Evolutionary conservation across 2,797 vertebrate genomes (phyloP).

Genomic region (Hydrocynus forskahlii): DNA sequence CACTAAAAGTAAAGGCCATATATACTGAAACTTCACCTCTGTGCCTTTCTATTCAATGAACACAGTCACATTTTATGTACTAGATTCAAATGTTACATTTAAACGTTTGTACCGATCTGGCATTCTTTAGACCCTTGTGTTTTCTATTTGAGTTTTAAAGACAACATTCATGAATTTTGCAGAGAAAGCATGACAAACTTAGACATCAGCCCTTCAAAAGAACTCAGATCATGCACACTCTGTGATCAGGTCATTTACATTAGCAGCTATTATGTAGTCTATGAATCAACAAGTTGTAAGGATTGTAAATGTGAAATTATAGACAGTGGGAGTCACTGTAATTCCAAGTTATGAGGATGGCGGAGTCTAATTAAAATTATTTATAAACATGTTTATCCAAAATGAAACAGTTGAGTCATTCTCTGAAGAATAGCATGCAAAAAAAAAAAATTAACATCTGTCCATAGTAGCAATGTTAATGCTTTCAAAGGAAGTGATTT

Average conservation of each 20-base stretch:
- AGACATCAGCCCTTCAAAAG: background rate
- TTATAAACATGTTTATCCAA: background rate
- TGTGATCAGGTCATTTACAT: background rate
- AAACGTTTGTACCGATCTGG: background rate
- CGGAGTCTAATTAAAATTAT: background rate
- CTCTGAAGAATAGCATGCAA: background rate
- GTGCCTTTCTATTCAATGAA: background rate
- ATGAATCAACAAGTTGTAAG: background rate
- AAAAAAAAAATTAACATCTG: background rate
- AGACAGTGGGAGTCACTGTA: background rate
- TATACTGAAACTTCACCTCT: background rate
- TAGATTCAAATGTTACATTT: background rate
- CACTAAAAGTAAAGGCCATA: conserved; percentile 3
- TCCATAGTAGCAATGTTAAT: background rate
- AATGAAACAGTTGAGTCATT: background rate
- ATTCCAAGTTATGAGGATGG: background rate
- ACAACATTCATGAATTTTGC: background rate
- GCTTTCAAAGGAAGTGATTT: too few species aligned
- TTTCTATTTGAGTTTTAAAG: background rate
- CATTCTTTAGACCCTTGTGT: background rate
- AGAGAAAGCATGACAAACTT: background rate
- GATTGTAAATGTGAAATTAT: background rate
- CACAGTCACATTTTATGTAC: background rate
- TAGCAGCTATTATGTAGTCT: background rate
- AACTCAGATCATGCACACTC: background rate